These are phyloP conservation scores for Hafferia zeledoni DNA, from an alignment of 2,797 vertebrate species.

Conservation along the genomic window DNA sequence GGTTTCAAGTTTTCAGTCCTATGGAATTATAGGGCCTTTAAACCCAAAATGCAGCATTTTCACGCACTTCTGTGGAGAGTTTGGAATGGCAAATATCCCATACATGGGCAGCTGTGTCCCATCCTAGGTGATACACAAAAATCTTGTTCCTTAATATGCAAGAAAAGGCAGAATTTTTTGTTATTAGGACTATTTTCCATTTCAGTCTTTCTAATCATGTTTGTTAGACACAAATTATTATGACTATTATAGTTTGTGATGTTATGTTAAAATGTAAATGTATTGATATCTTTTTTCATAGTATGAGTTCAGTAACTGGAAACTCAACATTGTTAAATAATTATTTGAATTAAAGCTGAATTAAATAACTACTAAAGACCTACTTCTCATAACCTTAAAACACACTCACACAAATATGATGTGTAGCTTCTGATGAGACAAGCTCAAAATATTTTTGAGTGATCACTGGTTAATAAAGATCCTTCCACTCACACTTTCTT, in stretches of 20 bases:
- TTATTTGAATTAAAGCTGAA: background rate
- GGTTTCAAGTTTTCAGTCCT: background rate
- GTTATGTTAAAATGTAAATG: background rate
- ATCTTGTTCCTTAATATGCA: background rate
- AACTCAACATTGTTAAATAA: background rate
- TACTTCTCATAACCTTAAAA: background rate
- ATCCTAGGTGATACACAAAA: background rate
- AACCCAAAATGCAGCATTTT: background rate
- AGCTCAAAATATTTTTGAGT: background rate
- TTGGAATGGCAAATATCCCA: background rate
- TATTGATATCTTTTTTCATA: background rate
- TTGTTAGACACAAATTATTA: background rate
- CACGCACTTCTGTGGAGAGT: accelerated
- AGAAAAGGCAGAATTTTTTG: background rate
- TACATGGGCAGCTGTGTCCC: background rate
- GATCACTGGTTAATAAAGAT: background rate
- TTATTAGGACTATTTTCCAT: background rate
- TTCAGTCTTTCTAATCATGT: background rate
- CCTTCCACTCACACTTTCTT: background rate
- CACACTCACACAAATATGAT: background rate
- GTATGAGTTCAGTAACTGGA: background rate
- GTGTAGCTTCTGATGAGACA: background rate
- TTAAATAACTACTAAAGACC: background rate
- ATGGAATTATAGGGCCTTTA: background rate
- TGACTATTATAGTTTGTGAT: background rate